Evolutionary conservation across 2,888 invertebrate genomes (phyloP).

Genomic region (Papilio protenor): DNA sequence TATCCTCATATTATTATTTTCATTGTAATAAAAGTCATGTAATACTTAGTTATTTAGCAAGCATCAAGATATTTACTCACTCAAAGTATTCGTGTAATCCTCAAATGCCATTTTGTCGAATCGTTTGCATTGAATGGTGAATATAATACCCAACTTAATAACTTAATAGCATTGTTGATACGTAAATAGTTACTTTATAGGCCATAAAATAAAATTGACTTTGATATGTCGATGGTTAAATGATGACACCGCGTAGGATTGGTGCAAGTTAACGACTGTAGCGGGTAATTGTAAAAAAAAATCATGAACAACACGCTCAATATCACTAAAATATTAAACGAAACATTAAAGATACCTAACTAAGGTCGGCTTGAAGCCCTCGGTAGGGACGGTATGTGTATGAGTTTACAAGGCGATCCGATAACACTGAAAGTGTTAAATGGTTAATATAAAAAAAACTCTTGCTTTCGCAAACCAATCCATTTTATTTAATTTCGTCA

Average conservation of each 20-base stretch:
- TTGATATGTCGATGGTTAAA: constrained; percentile 21
- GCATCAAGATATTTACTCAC: constrained; percentile 6
- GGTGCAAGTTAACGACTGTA: constrained; percentile 25
- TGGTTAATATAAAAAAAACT: too few relatives aligned
- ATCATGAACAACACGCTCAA: background rate
- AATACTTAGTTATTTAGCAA: background rate
- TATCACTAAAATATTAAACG: too few relatives aligned
- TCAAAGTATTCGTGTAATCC: constrained; percentile 21
- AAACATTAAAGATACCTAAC: too few relatives aligned
- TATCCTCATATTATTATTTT: background rate
- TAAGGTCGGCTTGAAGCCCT: too few relatives aligned
- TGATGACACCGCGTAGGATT: constrained; percentile 1
- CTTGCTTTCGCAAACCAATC: background rate
- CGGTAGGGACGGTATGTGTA: too few relatives aligned
- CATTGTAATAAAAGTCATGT: background rate
- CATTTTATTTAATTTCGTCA: background rate
- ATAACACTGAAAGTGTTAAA: too few relatives aligned
- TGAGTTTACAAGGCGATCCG: too few relatives aligned
- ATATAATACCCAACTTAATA: constrained; percentile 51
- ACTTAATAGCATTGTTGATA: constrained; percentile 45
- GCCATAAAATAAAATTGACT: constrained; percentile 29
- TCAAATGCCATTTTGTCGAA: constrained; percentile 49
- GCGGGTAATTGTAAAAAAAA: background rate
- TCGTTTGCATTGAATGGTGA: constrained; percentile 69
- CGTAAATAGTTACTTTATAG: constrained; percentile 29